Evolutionary conservation across 1,140 invertebrate genomes (phyloP).

Genomic region (Heliconius himera): DNA sequence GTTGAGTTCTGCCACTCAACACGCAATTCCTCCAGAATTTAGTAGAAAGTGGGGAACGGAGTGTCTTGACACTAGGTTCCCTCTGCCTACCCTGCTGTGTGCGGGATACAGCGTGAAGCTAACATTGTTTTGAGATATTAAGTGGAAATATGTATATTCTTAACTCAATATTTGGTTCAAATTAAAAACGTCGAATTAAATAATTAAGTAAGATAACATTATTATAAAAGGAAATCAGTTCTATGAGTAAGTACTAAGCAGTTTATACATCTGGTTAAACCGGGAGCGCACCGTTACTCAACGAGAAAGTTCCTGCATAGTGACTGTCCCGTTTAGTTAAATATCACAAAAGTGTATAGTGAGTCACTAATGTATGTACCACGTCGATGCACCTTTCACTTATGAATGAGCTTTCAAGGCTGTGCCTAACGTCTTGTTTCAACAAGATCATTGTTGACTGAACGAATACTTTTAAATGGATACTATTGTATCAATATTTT

Average conservation of each 20-base stretch:
- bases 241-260: not conserved
- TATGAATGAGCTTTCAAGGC: conserved; percentile 69
- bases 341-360: conserved; percentile 14
- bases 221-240: not conserved
- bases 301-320: not conserved
- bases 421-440: conserved; percentile 19
- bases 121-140: not conserved
- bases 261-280: not conserved
- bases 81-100: too few species aligned
- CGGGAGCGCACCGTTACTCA: not conserved
- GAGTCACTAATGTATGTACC: conserved; percentile 43
- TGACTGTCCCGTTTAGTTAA: conserved; percentile 6
- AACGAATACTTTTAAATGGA: not conserved
- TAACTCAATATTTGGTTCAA: too few species aligned
- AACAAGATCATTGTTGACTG: not conserved
- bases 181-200: too few species aligned
- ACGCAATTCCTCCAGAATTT: too few species aligned
- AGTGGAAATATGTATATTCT: too few species aligned
- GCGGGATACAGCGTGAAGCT: not conserved
- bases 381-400: conserved; percentile 65
- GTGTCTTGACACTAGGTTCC: too few species aligned
- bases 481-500: not conserved
- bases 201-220: not conserved
- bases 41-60: too few species aligned
- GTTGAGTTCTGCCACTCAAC: too few species aligned